These are phyloP conservation scores for Apostichopus leukothele DNA, from an alignment of 53 echinoderm and acorn worm species.

Conservation along the genomic window DNA sequence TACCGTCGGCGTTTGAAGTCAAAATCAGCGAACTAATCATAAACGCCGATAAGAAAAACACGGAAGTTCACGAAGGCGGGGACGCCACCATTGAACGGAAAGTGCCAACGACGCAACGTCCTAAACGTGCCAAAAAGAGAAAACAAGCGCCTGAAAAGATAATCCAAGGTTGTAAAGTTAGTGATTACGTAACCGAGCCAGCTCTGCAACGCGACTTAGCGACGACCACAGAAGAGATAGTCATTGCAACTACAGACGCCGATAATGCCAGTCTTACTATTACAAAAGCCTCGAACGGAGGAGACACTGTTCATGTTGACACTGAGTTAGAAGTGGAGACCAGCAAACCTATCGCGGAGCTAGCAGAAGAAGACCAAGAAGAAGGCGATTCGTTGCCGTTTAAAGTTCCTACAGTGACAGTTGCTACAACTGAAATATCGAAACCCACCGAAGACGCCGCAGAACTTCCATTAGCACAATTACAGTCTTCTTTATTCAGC, in stretches of 20 bases:
- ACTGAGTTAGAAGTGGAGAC: slow-evolving; percentile 28
- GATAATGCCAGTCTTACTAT: not conserved
- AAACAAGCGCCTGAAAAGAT: slow-evolving; percentile 35
- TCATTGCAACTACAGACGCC: slow-evolving; percentile 20
- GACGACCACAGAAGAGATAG: slow-evolving; percentile 16
- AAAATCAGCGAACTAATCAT: slow-evolving; percentile 39
- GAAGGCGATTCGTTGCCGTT: slow-evolving; percentile 4
- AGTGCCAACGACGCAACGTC: not conserved
- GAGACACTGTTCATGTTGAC: not conserved
- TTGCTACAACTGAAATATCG: not conserved
- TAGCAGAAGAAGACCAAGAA: not conserved
- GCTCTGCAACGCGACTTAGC: slow-evolving; percentile 8
- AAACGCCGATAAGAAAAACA: slow-evolving; percentile 17
- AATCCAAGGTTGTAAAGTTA: slow-evolving; percentile 16
- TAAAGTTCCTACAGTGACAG: slow-evolving; percentile 41
- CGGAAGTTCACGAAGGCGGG: not conserved
- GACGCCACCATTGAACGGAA: not conserved
- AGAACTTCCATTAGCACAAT: not conserved
- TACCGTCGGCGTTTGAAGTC: slow-evolving; percentile 27
- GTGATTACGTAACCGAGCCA: slow-evolving; percentile 46
- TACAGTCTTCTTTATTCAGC: slow-evolving; percentile 7
- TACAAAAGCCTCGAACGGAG: slow-evolving; percentile 9
- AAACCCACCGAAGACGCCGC: not conserved
- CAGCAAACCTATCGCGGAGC: not conserved
- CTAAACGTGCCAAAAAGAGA: slow-evolving; percentile 39